Evolutionary conservation across 2,888 invertebrate genomes (phyloP).

Genomic region (Melieria omissa): DNA sequence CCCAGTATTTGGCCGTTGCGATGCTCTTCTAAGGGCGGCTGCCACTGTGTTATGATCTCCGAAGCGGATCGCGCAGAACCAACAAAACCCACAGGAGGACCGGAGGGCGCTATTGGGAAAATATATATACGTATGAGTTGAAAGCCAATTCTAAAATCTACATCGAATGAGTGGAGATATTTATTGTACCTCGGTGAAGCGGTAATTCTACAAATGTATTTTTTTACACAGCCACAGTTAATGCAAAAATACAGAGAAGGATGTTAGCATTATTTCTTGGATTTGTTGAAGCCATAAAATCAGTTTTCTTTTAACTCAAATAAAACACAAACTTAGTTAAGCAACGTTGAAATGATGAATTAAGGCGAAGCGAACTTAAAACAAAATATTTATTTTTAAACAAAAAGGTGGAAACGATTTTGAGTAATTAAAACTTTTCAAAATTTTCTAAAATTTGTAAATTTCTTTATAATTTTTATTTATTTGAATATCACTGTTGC

Average conservation of each 20-base stretch:
- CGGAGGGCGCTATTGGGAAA: conserved; percentile 84
- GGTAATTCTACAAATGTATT: conserved; percentile 63
- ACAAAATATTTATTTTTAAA: too few species aligned
- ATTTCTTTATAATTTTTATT: too few species aligned
- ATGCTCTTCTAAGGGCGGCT: conserved; percentile 92
- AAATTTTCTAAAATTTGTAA: too few species aligned
- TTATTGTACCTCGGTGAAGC: conserved; percentile 65
- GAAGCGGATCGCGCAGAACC: conserved; percentile 94
- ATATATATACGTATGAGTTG: conserved; percentile 6
- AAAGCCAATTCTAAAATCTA: not conserved
- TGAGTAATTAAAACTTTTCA: too few species aligned
- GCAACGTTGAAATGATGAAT: too few species aligned
- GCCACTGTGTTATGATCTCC: conserved; percentile 97
- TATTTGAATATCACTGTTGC: too few species aligned
- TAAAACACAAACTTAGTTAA: too few species aligned
- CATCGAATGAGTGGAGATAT: not conserved
- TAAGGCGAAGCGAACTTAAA: too few species aligned
- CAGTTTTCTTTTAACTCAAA: too few species aligned
- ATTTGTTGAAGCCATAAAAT: conserved; percentile 5
- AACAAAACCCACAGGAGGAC: conserved; percentile 93
- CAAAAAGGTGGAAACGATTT: too few species aligned
- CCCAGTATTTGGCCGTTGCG: conserved; percentile 95
- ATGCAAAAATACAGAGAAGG: conserved; percentile 48
- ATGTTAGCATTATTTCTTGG: conserved; percentile 47
- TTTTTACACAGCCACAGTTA: conserved; percentile 54